phyloP scores from a whole-genome alignment of 1,140 invertebrate genomes.

The Calliphora vicina region DNA sequence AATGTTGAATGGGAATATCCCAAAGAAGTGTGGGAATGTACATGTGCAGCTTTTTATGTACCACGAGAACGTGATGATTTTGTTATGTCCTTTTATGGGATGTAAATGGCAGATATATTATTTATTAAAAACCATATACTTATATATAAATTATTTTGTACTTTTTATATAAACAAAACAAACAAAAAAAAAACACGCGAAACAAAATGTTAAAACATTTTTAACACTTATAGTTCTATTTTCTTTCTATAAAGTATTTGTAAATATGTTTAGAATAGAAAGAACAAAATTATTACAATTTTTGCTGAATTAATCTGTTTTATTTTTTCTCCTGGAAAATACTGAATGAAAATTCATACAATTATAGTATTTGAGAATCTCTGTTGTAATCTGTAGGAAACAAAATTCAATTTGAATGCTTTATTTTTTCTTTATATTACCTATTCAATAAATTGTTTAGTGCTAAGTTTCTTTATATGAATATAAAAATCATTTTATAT shows the following conservation, averaged over 20 bases:
- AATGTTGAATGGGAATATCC: constrained; percentile 67
- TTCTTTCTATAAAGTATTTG: not conserved
- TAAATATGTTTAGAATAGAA: constrained; percentile 16
- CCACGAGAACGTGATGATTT: constrained; percentile 69
- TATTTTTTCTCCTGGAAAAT: not conserved
- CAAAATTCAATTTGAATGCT: not conserved
- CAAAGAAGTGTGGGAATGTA: constrained; percentile 76
- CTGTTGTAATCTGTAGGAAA: not conserved
- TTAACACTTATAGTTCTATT: too few relatives aligned
- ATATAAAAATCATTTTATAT: too few relatives aligned
- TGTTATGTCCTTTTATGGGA: constrained; percentile 57
- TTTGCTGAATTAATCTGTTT: not conserved
- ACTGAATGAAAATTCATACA: not conserved
- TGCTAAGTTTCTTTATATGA: not conserved
- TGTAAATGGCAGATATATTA: constrained; percentile 35
- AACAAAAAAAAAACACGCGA: too few relatives aligned
- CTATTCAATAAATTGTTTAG: not conserved
- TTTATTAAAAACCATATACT: constrained; percentile 32
- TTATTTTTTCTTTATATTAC: not conserved
- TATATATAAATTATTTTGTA: constrained; percentile 40
- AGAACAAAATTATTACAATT: not conserved
- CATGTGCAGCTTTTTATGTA: constrained; percentile 72
- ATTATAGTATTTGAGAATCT: constrained; percentile 30
- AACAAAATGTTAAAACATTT: too few relatives aligned
- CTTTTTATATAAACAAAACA: constrained; percentile 28